Base-by-base conservation (phyloP, 2,888 invertebrate genomes). In the Protula sp. region DNA sequence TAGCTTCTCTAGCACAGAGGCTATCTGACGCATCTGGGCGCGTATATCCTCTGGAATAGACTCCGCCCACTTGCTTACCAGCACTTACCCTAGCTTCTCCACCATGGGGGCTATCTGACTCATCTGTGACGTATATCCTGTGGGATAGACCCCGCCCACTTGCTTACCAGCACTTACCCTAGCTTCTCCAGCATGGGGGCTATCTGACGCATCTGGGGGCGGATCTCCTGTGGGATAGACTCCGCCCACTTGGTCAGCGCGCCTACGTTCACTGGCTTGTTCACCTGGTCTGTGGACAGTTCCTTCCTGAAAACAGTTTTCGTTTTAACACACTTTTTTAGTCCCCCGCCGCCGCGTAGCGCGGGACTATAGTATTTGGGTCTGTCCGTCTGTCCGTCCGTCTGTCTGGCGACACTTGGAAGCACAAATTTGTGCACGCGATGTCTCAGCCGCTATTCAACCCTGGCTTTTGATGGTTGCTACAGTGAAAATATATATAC, bases 251-350 rank as follows among this genome's bases (percentile, higher is more conserved):
- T 83, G 28, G 76, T 74, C 67, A 98, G 85, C 54, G 98, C 98
- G 83, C 97, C 97, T 76, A 92, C 85, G 85, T 99, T 98, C 63
- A 99, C 91, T 19, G 98, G 94, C 77, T 97, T 95, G 81, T 98
- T 93, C 73, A 99, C 95, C 86, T 98, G 98, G 85, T 98, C 97
- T 66, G 94, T 94, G 54, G 95, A 95, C 64, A 95, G 87, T 84
- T 98, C 97, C 80, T 94, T 92, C 83, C 94, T 95, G 85, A 58
- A 82, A 83, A 38, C 45, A n/a, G n/a, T n/a, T n/a, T n/a, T n/a
- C n/a, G n/a, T n/a, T n/a, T n/a, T n/a, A n/a, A n/a, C n/a, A n/a
- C n/a, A n/a, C n/a, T n/a, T n/a, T n/a, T n/a, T n/a, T n/a, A n/a
- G n/a, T n/a, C n/a, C n/a, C n/a, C n/a, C n/a, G n/a, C n/a, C n/a